Base-by-base conservation (phyloP, 2,888 invertebrate species). In the Tetranychus truncatus region DNA sequence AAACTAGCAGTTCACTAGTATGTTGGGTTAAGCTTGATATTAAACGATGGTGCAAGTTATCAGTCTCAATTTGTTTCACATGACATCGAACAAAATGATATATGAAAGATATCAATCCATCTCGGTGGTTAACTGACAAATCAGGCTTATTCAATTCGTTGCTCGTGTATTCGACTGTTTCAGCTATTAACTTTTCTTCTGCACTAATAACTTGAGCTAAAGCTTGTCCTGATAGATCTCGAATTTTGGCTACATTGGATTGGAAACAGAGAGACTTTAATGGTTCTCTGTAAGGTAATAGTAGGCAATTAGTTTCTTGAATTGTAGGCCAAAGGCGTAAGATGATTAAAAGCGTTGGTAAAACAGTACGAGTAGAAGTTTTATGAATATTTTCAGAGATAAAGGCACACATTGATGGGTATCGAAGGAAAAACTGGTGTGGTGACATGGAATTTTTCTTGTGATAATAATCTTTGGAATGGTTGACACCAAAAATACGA, bases 401-500 rank as follows among this genome's bases (percentile, higher is more conserved):
- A 45, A n/a, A 18, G 9, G 20, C 11, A 11, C 11, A 65, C 34
- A n/a, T 66, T 66, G 66, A 72, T 20, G 69, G 69, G 24, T 20
- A 69, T 11, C 20, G 69, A 6, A 69, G 69, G 45, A 72, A 72
- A 45, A 72, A 72, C 11, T 72, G 72, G 21, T 46, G 21, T 1
- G 72, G n/a, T 72, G 72, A 45, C 72, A 72, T 72, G 7, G 72
- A n/a, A 18, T 46, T 46, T 72, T 72, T 72, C 72, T 72, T 72
- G 72, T 46, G 45, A 69, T 69, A 11, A 9, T 69, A 24, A 24
- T 72, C 72, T 20, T 46, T 46, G 9, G 21, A n/a, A 9, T 44
- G 72, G 11, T 72, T 72, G 8, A 72, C 95, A 69, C 69, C 95
- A 85, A 96, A 95, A 78, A 92, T 88, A 78, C 95, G 86, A 71